Evolutionary conservation across 2,888 invertebrate genomes (phyloP), one percentile per base, ranked within the genome.

Genomic region (Notocelia uddmanniana): DNA sequence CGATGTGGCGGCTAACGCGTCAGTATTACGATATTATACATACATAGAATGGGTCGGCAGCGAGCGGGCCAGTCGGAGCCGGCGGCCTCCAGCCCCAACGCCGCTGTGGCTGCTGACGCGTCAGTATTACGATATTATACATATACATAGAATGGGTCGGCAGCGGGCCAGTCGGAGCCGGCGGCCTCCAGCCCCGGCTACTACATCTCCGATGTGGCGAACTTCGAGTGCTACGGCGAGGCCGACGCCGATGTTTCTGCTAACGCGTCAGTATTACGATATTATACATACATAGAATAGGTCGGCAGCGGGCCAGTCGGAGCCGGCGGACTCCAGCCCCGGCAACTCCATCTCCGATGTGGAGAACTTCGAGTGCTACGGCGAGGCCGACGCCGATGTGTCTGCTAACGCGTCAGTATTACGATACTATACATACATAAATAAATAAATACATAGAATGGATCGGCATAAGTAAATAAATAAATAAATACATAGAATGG

Each of bases 351-450:
- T 97, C 78, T 97, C 97, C 6, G 97, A 97, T 81, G 96, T 96
- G 13, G 97, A 97, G 86, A 97, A 96, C 88, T 97, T 96, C 89
- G 97, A 97, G 85, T 97, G 97, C 87, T 96, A 96, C 81, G 97
- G 96, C 1, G 96, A 96, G 84, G 95, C 91, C 19, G 95, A 95
- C 75, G 92, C 93, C 19, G 95, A 95, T 62, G 93, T 94, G 74
- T 94, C 92, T 2, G 75, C 85, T 62, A 90, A 87, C 79, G 80
- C 90, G 93, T 93, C 72, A 85, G 92, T 85, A 82, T 74, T 48
- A 18, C 31, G 8, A 31, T 31, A 31, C n/a, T 31, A 31, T 31
- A 31, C 31, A 5, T 31, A 6, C 31, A n/a, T n/a, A n/a, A n/a
- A n/a, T n/a, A n/a, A n/a, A n/a, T n/a, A n/a, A n/a, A n/a, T n/a